Evolutionary conservation across 1,140 invertebrate species (phyloP), one percentile per base, ranked within the genome.

Genomic region (Bactericera cockerelli): DNA sequence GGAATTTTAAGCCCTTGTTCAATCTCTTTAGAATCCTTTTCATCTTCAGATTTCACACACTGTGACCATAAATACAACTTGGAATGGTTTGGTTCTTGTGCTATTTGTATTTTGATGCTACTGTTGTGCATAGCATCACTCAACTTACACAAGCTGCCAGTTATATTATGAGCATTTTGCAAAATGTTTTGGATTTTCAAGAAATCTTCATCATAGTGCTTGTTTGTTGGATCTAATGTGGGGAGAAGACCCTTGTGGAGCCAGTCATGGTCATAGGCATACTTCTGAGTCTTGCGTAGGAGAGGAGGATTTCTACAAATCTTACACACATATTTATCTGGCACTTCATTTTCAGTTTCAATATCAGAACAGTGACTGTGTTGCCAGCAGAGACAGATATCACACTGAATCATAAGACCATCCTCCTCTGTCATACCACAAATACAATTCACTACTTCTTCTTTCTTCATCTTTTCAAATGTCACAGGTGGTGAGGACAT

Each of bases 341-440:
- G 90, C 11, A 93, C 87, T 70, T 92, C 78, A 11, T 77, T 77
- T 63, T 90, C 87, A 26, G 77, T 79, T 59, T 85, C 80, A 60
- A 93, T 89, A 49, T 83, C 82, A 69, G 91, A 87, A 66, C 91
- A 96, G 36, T 80, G 76, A 0, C 88, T 90, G 71, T 95, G 92
- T 71, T 95, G 92, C 93, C 92, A 96, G 70, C 89, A 92, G 11
- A 93, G 73, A 67, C 92, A 95, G 21, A 93, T 75, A 69, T 96
- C 93, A 73, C 93, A 96, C 69, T 75, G 75, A 65, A 95, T 88
- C 90, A 94, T 95, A 2, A 94, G 72, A 2, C 91, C 92, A 70
- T 93, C 90, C 72, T 95, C 92, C 72, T 94, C 90, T 61, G 78
- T 81, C 66, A 78, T 75, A 11, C 79, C 78, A 79, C 89, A 93